These are phyloP conservation scores for Corythucha ciliata DNA, from an alignment of 2,888 invertebrate species.

Conservation along the genomic window DNA sequence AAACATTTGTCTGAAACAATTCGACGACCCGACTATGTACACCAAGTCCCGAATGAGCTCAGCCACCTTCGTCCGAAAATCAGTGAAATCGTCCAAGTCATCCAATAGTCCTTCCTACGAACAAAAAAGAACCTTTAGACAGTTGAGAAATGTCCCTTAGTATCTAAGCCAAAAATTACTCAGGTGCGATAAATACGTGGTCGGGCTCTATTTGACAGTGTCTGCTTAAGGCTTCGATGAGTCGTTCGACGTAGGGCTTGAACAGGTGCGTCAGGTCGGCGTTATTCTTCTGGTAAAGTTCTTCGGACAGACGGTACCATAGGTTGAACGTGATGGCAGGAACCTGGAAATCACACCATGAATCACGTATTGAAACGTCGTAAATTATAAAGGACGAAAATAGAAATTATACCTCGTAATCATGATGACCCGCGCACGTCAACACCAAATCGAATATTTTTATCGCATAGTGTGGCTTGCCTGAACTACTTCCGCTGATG, in stretches of 20 bases:
- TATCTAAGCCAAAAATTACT: neutral
- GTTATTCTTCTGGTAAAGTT: conserved; percentile 78
- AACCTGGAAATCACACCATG: conserved; percentile 43
- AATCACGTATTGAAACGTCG: neutral
- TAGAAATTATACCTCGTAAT: conserved; percentile 73
- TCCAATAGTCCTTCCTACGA: conserved; percentile 64
- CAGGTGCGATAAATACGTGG: conserved; percentile 46
- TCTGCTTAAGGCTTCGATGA: conserved; percentile 79
- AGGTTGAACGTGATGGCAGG: conserved; percentile 86
- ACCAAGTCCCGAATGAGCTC: conserved; percentile 94
- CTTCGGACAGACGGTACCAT: conserved; percentile 94
- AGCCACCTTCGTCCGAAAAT: conserved; percentile 75
- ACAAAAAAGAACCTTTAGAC: neutral
- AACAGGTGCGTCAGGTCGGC: conserved; percentile 72
- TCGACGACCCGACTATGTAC: conserved; percentile 87
- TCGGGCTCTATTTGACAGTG: conserved; percentile 97
- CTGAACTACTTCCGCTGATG: conserved; percentile 51
- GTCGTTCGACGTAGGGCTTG: conserved; percentile 79
- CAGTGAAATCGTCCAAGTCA: conserved; percentile 74
- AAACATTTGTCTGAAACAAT: conserved; percentile 87
- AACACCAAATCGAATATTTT: conserved; percentile 80
- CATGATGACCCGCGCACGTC: conserved; percentile 90
- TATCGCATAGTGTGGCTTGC: conserved; percentile 62
- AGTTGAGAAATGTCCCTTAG: neutral
- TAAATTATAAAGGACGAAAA: neutral